phyloP scores from a whole-genome alignment of 2,113 vertebrate genomes.

The Anhinga rufa region DNA sequence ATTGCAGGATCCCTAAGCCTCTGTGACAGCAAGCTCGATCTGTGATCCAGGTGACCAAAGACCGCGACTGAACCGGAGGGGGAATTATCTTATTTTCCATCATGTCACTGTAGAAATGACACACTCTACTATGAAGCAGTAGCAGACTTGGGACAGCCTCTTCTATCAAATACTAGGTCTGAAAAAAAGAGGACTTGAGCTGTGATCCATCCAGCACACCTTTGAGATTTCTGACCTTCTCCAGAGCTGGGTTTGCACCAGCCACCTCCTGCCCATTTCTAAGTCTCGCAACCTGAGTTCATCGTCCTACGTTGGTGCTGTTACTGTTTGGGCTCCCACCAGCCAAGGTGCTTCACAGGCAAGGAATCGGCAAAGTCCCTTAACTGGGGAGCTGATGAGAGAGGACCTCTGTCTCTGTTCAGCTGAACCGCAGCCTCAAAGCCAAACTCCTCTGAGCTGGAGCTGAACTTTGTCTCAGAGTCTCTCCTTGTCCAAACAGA shows the following conservation, averaged over 20 bases:
- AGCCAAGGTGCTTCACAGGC: neutral
- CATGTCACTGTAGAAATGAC: neutral
- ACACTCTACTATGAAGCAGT: neutral
- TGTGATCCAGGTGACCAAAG: neutral
- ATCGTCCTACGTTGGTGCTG: rapidly evolving
- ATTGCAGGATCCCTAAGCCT: neutral
- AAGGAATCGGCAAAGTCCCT: neutral
- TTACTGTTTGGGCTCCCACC: neutral
- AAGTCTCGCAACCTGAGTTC: neutral
- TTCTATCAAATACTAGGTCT: neutral
- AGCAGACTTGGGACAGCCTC: neutral
- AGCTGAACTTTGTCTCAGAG: neutral
- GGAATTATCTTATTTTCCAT: neutral
- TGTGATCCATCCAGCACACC: neutral
- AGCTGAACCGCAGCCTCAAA: neutral
- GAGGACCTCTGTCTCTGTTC: neutral
- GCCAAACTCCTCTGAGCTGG: neutral
- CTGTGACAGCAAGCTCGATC: neutral
- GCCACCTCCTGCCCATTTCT: neutral
- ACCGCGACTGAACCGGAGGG: neutral
- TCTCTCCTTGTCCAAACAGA: neutral
- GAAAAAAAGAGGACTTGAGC: neutral
- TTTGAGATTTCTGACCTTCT: neutral
- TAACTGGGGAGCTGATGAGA: neutral
- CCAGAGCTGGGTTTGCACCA: neutral